Base-by-base conservation (phyloP, 37 sponge, comb jelly and placozoan genomes). In the Corticium candelabrum region DNA sequence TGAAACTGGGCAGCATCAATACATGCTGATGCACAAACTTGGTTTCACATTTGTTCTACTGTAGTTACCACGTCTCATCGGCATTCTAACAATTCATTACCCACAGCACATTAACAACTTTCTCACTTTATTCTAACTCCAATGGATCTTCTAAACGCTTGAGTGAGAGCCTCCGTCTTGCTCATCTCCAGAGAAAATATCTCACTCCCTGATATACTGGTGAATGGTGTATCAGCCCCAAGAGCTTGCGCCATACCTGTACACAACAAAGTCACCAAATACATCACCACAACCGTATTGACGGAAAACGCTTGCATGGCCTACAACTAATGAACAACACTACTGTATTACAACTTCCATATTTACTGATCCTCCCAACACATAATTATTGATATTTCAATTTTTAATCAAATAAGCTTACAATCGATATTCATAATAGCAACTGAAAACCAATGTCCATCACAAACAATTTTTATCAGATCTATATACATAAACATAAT, bases 181-280 rank as follows among this genome's bases (percentile, higher is more conserved):
- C 98, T 88, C 98, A 96, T 93, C 56, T 93, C 94, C 40, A 90
- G 81, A 0, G 94, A 93, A 80, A 93, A 96, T 35, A 93, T 88
- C 78, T 93, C 94, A 79, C 89, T 90, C 30, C 94, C 98, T 37
- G 98, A 84, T 7, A 96, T 89, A 31, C 89, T 88, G 37, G 89
- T 94, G 86, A 96, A 96, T 0, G 98, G 98, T 0, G 94, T 93
- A 78, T 96, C 98, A 0, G 81, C 43, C 0, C 98, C 98, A 5
- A 96, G 88, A 5, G 98, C 91, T 72, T 96, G 98, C 3, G 98
- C 94, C 98, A 96, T 96, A 3, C 90, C 90, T 90, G 76, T 15
- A 29, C 29, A 0, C 3, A 31, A 2, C 62, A 50, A 50, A 50
- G 21, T 50, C 11, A 50, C 21, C 15, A 50, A 50, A 50, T 21